Base-by-base conservation (phyloP, 2,888 invertebrate species). In the Ectobius pallidus region DNA sequence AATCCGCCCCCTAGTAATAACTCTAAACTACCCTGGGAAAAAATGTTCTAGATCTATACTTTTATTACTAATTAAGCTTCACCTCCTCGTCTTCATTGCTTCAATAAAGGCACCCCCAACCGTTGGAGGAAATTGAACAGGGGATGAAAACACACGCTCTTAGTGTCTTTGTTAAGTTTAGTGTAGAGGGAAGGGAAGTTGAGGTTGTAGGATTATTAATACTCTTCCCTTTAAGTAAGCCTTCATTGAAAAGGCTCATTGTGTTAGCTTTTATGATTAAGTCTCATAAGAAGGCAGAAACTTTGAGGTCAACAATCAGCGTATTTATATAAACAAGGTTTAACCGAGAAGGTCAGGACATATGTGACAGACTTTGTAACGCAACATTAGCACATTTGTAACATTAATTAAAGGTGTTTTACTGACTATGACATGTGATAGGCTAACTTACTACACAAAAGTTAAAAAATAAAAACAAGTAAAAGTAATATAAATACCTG, bases 251-350 rank as follows among this genome's bases (percentile, higher is more conserved):
- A 73, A 71, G 70, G 71, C 58, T 52, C 70, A 73, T 73, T 73
- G 73, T 71, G 73, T 71, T 71, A 58, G 69, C 74, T 72, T 72
- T 74, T 72, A 72, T 72, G 69, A 74, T 74, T 72, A 70, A 73
- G 71, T 71, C 67, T 71, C 65, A 71, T 71, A 58, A 70, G 58
- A 42, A 58, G 70, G 30, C 25, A 25, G 49, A 61, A 70, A 27
- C 27, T 61, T 46, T 58, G 58, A 20, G 58, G 58, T 58, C 58
- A 58, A 58, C 18, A 22, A 25, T 9, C 22, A 58, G 27, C 18
- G 58, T 58, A 6, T 25, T 27, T 25, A 16, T 25, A 58, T 58
- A 58, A 58, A 58, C 58, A 58, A 27, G 58, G 58, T 1, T 58
- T 25, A 16, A 25, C 25, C 16, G 18, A 9, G 11, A 18, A 1